These are phyloP conservation scores for Epistrophe eligans DNA, from an alignment of 2,888 invertebrate species.

Conservation along the genomic window DNA sequence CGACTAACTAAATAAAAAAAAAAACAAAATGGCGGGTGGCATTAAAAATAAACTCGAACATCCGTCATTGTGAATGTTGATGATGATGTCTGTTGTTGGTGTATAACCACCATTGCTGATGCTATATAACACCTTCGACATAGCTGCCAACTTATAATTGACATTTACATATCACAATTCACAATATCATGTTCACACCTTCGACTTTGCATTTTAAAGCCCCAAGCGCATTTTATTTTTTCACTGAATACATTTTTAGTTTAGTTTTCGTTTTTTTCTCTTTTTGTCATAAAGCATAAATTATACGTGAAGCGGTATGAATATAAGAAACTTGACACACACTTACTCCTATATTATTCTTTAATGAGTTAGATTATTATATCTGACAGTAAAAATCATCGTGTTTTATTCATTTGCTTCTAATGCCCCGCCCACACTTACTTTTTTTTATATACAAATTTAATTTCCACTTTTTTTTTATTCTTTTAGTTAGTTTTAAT, in stretches of 20 bases:
- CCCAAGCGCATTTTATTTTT: neutral
- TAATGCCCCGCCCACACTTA: slow-evolving; percentile 32
- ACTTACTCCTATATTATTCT: slow-evolving; percentile 26
- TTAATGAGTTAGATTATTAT: neutral
- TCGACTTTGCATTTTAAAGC: slow-evolving; percentile 4
- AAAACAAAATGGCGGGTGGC: slow-evolving; percentile 3
- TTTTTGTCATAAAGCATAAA: slow-evolving; percentile 54
- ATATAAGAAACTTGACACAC: slow-evolving; percentile 60
- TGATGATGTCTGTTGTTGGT: neutral
- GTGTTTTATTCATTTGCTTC: slow-evolving; percentile 17
- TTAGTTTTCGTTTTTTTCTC: neutral
- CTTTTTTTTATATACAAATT: slow-evolving; percentile 2
- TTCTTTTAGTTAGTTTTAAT: slow-evolving; percentile 19
- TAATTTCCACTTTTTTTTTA: neutral
- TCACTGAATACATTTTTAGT: slow-evolving; percentile 12
- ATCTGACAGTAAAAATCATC: neutral
- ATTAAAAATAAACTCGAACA: neutral
- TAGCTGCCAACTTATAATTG: slow-evolving; percentile 60
- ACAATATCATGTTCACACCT: slow-evolving; percentile 33
- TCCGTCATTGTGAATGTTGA: slow-evolving; percentile 11
- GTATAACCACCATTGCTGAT: slow-evolving; percentile 1
- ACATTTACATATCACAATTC: slow-evolving; percentile 56
- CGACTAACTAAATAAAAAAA: neutral
- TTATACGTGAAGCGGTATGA: slow-evolving; percentile 31
- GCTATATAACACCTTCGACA: slow-evolving; percentile 56